Evolutionary conservation across 1,140 invertebrate species (phyloP).

Genomic region (Drosophila kanapiae): DNA sequence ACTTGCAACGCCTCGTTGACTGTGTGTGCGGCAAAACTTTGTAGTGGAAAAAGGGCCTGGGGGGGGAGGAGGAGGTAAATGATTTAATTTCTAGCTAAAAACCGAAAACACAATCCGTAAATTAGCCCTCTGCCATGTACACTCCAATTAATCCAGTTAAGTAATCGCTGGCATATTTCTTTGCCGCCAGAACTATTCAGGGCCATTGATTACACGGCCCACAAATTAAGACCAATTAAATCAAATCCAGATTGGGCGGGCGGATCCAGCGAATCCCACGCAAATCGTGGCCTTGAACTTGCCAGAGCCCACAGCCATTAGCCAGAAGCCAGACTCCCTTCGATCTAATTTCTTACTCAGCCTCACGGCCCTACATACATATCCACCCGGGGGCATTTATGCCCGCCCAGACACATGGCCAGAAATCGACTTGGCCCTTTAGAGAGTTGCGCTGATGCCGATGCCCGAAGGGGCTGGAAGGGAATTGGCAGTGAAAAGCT

Average conservation of each 20-base stretch:
- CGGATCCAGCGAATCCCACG: conserved; percentile 6
- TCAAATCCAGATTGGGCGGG: conserved; percentile 46
- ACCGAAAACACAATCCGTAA: conserved; percentile 31
- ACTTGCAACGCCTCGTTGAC: conserved; percentile 59
- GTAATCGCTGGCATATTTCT: conserved; percentile 38
- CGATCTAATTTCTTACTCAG: conserved; percentile 36
- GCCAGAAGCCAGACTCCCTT: conserved; percentile 30
- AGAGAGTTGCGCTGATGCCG: conserved; percentile 25
- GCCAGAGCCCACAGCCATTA: conserved; percentile 28
- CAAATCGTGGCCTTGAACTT: conserved; percentile 59
- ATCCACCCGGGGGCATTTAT: conserved; percentile 47
- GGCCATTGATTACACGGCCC: conserved; percentile 47
- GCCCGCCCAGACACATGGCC: conserved; percentile 23
- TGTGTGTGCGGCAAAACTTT: conserved; percentile 23
- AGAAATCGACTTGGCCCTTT: conserved; percentile 34
- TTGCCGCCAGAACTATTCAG: conserved; percentile 26
- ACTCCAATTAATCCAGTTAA: conserved; percentile 48
- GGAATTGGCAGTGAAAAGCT: conserved; percentile 32
- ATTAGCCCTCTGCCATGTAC: conserved; percentile 25
- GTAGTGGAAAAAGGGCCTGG: neutral
- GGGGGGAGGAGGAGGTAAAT: neutral
- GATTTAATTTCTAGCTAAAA: conserved; percentile 52
- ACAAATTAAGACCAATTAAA: conserved; percentile 59
- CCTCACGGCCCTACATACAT: conserved; percentile 11
- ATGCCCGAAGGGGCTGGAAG: neutral